These are phyloP conservation scores for Meda fulgida DNA, from an alignment of 2,797 vertebrate species.

Conservation along the genomic window DNA sequence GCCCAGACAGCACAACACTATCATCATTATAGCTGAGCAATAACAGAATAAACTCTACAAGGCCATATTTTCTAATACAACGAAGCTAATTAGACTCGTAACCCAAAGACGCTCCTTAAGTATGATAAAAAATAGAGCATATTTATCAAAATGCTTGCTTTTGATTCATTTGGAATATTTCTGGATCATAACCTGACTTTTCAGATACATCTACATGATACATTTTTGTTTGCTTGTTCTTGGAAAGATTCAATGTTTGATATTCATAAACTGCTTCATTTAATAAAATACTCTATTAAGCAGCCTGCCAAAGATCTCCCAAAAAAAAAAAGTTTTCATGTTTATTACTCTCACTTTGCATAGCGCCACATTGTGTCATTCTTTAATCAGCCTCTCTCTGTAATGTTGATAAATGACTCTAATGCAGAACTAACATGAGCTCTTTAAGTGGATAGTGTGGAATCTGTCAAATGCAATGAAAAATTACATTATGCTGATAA, in stretches of 20 bases:
- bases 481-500: slow-evolving; percentile 9
- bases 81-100: not conserved
- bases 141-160: not conserved
- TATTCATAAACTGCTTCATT: slow-evolving; percentile 25
- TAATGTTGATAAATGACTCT: slow-evolving; percentile 42
- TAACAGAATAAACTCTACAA: not conserved
- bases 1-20: slow-evolving; percentile 9
- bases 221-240: not conserved
- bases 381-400: slow-evolving; percentile 30
- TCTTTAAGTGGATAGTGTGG: slow-evolving; percentile 10
- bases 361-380: slow-evolving; percentile 27
- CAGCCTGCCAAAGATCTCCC: slow-evolving; percentile 53
- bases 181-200: slow-evolving; percentile 16
- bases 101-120: not conserved
- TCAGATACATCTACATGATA: not conserved
- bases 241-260: slow-evolving; percentile 19
- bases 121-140: not conserved
- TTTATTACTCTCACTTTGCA: slow-evolving; percentile 46
- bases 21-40: slow-evolving; percentile 19
- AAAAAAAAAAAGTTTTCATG: slow-evolving; percentile 41
- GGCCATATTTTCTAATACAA: not conserved
- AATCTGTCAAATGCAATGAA: not conserved
- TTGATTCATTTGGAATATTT: not conserved
- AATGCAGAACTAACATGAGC: slow-evolving; percentile 2
- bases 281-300: slow-evolving; percentile 47